Evolutionary conservation across 2,888 invertebrate species (phyloP).

Genomic region (Tortrix viridana): DNA sequence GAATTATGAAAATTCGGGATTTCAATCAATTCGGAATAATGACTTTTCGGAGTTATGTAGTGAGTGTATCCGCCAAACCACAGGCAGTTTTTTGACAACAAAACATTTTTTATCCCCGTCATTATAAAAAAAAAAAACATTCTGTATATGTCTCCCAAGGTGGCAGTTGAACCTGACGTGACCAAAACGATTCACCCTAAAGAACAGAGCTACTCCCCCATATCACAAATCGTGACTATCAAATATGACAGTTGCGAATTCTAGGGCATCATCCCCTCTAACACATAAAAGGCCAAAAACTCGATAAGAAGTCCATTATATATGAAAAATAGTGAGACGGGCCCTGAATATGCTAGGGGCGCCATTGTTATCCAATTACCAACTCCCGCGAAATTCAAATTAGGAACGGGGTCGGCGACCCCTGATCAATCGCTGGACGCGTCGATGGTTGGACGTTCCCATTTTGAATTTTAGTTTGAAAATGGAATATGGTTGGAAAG

Average conservation of each 20-base stretch:
- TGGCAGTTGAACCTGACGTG: not conserved
- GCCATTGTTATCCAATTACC: slow-evolving; percentile 84
- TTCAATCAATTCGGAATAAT: too few relatives aligned
- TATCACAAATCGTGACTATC: slow-evolving; percentile 14
- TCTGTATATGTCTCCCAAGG: not conserved
- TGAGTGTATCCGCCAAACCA: too few relatives aligned
- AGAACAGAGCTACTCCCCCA: slow-evolving; percentile 6
- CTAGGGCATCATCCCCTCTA: slow-evolving; percentile 55
- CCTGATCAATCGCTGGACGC: slow-evolving; percentile 78
- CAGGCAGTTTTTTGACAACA: too few relatives aligned
- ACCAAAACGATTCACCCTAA: slow-evolving; percentile 2
- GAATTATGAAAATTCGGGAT: too few relatives aligned
- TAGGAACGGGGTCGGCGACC: slow-evolving; percentile 80
- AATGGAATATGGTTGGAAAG: not conserved
- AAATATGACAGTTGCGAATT: slow-evolving; percentile 38
- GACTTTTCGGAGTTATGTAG: too few relatives aligned
- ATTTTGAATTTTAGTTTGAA: slow-evolving; percentile 6
- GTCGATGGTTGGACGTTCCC: slow-evolving; percentile 9
- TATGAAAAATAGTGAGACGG: slow-evolving; percentile 49
- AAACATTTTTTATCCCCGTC: too few relatives aligned
- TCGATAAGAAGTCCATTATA: too few relatives aligned
- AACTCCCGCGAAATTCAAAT: slow-evolving; percentile 82
- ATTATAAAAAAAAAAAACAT: not conserved
- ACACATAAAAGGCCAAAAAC: slow-evolving; percentile 46
- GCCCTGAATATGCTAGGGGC: slow-evolving; percentile 55